Percentiles rank a stretch among this genome's conserved stretches.
Evolutionary conservation across 2,888 invertebrate species (phyloP).

Genomic region (Rhorus exstirpatorius): DNA sequence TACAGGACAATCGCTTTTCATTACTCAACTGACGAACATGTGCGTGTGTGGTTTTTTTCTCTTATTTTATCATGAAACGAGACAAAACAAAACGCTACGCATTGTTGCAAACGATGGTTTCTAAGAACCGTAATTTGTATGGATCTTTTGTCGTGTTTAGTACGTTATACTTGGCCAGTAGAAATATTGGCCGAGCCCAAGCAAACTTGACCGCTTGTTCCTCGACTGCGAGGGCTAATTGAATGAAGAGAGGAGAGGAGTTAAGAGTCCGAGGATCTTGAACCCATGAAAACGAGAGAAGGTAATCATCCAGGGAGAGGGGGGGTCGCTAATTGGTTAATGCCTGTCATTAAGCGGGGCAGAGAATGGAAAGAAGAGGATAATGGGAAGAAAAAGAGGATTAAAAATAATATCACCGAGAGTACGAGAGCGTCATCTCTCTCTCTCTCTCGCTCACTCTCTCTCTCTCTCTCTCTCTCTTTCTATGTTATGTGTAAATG

Average conservation of each 20-base stretch:
- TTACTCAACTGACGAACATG: slow-evolving; percentile 15
- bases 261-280: slow-evolving; percentile 44
- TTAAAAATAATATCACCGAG: slow-evolving; percentile 77
- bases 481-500: slow-evolving; percentile 38
- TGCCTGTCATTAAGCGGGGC: slow-evolving; percentile 76
- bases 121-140: too few species aligned
- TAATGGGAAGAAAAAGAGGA: slow-evolving; percentile 73
- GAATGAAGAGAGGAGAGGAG: slow-evolving; percentile 3
- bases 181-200: not conserved
- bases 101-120: too few species aligned
- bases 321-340: slow-evolving; percentile 81
- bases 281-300: slow-evolving; percentile 58
- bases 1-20: slow-evolving; percentile 33
- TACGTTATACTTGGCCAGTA: too few species aligned
- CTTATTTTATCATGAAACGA: not conserved
- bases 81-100: not conserved
- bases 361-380: slow-evolving; percentile 55
- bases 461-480: slow-evolving; percentile 13
- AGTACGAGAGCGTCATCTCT: slow-evolving; percentile 41
- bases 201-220: too few species aligned
- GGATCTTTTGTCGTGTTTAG: too few species aligned
- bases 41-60: too few species aligned
- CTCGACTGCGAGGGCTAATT: slow-evolving; percentile 30
- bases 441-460: slow-evolving; percentile 12
- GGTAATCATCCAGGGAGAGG: slow-evolving; percentile 54